Evolutionary conservation across 1,140 invertebrate genomes (phyloP), one percentile per base, ranked within the genome.

Genomic region (Diuraphis noxia): DNA sequence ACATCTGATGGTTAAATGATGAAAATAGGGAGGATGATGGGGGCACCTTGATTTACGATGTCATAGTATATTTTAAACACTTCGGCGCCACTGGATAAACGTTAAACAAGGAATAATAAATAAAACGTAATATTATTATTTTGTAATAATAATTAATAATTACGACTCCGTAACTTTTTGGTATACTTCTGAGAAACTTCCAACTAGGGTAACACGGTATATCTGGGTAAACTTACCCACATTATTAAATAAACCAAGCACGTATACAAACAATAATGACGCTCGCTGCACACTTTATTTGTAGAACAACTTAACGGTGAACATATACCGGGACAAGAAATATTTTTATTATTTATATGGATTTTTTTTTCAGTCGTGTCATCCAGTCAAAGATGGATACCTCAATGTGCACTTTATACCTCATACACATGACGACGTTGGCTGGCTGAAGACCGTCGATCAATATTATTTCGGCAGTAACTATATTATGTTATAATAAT

Each of bases 361-460:
- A 19, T 63, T 40, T 88, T 40, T 88, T 52, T 93, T 92, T 23
- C 92, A 93, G 93, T 91, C 92, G 25, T 93, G 93, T 88, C 92
- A 92, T 86, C 91, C 92, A 21, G 72, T 92, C 7, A 72, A 89
- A 46, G 38, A 88, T 10, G 92, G 82, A 19, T 92, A 93, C 79
- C 63, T 93, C 52, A 98, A 98, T 93, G 96, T 98, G 13, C 97
- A 98, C 93, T 94, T 98, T 10, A 96, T 98, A 0, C 94, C 97
- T 0, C 96, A 97, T 93, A 96, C 96, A 13, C 85, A 86, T 34
- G 92, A 92, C 23, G 97, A 98, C 94, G 96, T 97, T 0, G 97
- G 97, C 4, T 98, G 97, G 97, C 94, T 97, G 41, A 97, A 97
- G 94, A 98, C 97, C 4, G 96, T 97, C 38, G 97, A 98, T 93